Evolutionary conservation across 2,888 invertebrate genomes (phyloP).

Genomic region (Gerosis bhagava): DNA sequence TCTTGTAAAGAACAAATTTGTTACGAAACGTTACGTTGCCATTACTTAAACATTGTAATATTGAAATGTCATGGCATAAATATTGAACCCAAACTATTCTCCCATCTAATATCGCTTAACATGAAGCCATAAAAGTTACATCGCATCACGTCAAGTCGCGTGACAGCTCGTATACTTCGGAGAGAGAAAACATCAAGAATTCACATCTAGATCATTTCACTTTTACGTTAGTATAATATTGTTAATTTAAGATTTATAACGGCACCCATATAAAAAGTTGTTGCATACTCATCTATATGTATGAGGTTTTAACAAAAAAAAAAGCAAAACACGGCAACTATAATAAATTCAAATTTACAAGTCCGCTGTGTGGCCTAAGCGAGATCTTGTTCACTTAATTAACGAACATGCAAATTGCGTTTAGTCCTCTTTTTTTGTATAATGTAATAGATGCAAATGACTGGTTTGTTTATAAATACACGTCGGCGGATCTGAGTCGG

Average conservation of each 20-base stretch:
- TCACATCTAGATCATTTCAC: slow-evolving; percentile 21
- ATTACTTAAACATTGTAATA: too few species aligned
- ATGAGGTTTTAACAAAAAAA: too few species aligned
- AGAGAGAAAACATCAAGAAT: slow-evolving; percentile 18
- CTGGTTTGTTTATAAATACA: slow-evolving; percentile 10
- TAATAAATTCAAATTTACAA: slow-evolving; percentile 5
- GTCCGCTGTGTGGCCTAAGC: not conserved
- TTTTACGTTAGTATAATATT: too few species aligned
- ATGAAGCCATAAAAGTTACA: slow-evolving; percentile 18
- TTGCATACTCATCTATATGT: too few species aligned
- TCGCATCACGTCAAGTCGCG: slow-evolving; percentile 22
- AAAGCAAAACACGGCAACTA: not conserved
- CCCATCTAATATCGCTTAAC: slow-evolving; percentile 3
- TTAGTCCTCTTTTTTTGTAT: slow-evolving; percentile 11
- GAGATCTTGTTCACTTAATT: slow-evolving; percentile 16
- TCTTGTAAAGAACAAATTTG: too few species aligned
- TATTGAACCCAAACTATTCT: not conserved
- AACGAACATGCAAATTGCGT: slow-evolving; percentile 14
- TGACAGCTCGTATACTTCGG: slow-evolving; percentile 9
- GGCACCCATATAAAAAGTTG: too few species aligned
- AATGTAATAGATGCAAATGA: slow-evolving; percentile 34
- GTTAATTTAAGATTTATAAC: too few species aligned
- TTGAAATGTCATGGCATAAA: too few species aligned
- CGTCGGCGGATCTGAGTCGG: slow-evolving; percentile 48
- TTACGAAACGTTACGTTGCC: too few species aligned